phyloP scores from a whole-genome alignment of 2,797 vertebrate genomes.

The Parotocinclus haroldoi region DNA sequence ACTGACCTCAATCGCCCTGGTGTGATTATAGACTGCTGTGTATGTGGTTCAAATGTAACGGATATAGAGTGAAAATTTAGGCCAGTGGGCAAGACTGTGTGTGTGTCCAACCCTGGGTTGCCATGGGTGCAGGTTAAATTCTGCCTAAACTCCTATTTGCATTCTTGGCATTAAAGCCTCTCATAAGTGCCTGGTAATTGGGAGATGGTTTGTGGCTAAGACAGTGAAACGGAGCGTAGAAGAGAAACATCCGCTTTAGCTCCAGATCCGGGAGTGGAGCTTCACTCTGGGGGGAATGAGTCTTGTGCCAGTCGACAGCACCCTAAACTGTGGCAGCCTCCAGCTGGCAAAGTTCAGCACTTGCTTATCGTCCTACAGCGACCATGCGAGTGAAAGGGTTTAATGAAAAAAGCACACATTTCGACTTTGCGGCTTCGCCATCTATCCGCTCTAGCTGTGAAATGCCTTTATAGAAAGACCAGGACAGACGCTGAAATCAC shows the following conservation, averaged over 20 bases:
- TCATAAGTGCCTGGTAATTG: constrained; percentile 31
- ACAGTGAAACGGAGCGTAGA: constrained; percentile 21
- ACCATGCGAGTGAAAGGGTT: constrained; percentile 17
- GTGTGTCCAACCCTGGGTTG: neutral
- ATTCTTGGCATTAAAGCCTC: constrained; percentile 18
- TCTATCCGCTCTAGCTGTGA: neutral
- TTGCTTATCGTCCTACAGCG: constrained; percentile 5
- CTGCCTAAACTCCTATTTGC: constrained; percentile 20
- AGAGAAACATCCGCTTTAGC: constrained; percentile 26
- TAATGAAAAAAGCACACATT: constrained; percentile 18
- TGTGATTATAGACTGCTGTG: constrained; percentile 4
- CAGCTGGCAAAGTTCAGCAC: neutral
- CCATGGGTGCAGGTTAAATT: constrained; percentile 19
- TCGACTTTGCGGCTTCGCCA: neutral
- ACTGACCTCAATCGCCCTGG: constrained; percentile 12
- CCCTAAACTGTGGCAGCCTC: constrained; percentile 9
- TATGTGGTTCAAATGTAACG: neutral
- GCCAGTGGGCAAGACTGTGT: neutral
- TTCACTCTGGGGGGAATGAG: constrained; percentile 8
- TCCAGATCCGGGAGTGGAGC: constrained; percentile 5
- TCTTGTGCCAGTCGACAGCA: constrained; percentile 4
- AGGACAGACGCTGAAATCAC: constrained; percentile 15
- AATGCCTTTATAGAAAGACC: constrained; percentile 21
- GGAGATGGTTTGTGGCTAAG: constrained; percentile 37
- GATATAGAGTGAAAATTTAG: neutral